Conservation (phyloP, 2,888 invertebrate species). For the Drosophila peninsularis region DNA sequence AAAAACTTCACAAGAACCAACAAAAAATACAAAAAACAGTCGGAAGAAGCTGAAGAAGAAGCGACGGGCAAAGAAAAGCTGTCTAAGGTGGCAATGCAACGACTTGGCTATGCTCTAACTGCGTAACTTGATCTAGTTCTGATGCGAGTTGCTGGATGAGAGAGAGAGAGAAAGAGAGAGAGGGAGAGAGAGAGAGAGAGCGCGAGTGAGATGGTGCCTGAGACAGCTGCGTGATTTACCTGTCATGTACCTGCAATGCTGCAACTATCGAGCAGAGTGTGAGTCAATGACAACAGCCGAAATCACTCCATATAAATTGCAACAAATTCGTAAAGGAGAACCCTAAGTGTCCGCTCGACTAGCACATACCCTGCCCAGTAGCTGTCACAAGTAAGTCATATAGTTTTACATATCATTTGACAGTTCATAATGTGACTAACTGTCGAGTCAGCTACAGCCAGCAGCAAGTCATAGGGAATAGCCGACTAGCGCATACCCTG, state of each 20-base stretch:
- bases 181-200: neutral
- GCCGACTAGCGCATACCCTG: too few relatives aligned
- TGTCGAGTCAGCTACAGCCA: too few relatives aligned
- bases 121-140: neutral
- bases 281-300: conserved; percentile 1
- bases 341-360: neutral
- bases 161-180: neutral
- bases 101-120: conserved; percentile 32
- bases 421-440: too few relatives aligned
- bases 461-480: too few relatives aligned
- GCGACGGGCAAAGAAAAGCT: conserved; percentile 15
- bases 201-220: neutral
- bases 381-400: too few relatives aligned
- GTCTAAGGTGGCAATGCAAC: conserved; percentile 2
- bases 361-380: neutral
- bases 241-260: neutral
- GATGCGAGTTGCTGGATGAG: too few relatives aligned
- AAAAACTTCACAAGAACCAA: conserved; percentile 68
- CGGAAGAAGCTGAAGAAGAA: conserved; percentile 12
- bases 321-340: conserved; percentile 61
- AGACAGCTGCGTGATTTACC: neutral
- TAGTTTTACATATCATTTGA: too few relatives aligned
- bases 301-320: conserved; percentile 61
- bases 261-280: too few relatives aligned
- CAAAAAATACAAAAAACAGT: neutral